Percentiles rank a stretch among this genome's conserved stretches.
Evolutionary conservation across 2,888 invertebrate species (phyloP).

Genomic region (Portevinia maculata): DNA sequence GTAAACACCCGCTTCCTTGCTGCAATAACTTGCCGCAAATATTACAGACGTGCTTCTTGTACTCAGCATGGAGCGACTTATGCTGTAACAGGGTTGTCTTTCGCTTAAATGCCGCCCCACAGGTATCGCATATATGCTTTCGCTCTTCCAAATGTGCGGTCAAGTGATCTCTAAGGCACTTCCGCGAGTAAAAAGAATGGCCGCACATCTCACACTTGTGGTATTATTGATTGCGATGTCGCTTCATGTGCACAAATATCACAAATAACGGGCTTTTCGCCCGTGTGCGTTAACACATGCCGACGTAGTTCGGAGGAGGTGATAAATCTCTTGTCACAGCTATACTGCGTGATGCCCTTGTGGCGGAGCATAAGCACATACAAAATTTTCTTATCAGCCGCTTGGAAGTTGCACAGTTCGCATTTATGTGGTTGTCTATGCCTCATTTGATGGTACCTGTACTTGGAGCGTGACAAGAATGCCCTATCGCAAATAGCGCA

Average conservation of each 20-base stretch:
- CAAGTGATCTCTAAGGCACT: slow-evolving; percentile 50
- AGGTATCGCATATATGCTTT: slow-evolving; percentile 57
- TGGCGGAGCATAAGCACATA: slow-evolving; percentile 67
- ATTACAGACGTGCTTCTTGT: slow-evolving; percentile 57
- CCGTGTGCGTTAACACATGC: slow-evolving; percentile 55
- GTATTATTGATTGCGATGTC: slow-evolving; percentile 58
- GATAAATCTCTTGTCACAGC: slow-evolving; percentile 56
- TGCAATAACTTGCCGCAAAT: slow-evolving; percentile 58
- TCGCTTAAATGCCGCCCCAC: slow-evolving; percentile 60
- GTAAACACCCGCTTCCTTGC: slow-evolving; percentile 56
- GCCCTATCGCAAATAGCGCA: slow-evolving; percentile 49
- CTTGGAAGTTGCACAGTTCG: slow-evolving; percentile 54
- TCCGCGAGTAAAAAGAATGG: slow-evolving; percentile 47
- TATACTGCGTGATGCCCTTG: slow-evolving; percentile 48
- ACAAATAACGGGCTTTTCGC: slow-evolving; percentile 52
- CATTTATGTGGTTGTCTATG: slow-evolving; percentile 62
- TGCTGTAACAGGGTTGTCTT: slow-evolving; percentile 55
- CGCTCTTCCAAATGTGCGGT: slow-evolving; percentile 57
- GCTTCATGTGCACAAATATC: slow-evolving; percentile 64
- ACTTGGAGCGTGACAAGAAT: slow-evolving; percentile 54
- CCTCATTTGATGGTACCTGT: slow-evolving; percentile 50
- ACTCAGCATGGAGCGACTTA: slow-evolving; percentile 49
- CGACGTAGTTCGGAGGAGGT: slow-evolving; percentile 58
- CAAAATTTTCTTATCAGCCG: slow-evolving; percentile 59
- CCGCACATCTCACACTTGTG: slow-evolving; percentile 57